These are phyloP conservation scores for Pocillopora grandis DNA, from an alignment of 92 coral and sea anemone genomes.

Conservation along the genomic window DNA sequence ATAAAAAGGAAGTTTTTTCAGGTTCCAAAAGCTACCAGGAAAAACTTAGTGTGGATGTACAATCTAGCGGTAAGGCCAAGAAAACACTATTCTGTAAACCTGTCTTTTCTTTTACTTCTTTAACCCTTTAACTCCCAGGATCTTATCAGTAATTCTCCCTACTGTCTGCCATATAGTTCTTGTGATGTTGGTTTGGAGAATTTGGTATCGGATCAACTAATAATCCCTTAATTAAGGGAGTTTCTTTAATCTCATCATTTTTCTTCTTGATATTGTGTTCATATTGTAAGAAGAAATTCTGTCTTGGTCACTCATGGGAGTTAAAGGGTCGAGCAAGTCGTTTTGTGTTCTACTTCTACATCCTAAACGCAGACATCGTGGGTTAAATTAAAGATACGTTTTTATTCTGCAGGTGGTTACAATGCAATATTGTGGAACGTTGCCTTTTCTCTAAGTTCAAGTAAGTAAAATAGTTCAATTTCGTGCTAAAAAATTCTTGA, in stretches of 20 bases:
- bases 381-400: not conserved
- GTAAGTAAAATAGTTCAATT: not conserved
- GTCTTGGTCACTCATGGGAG: too few relatives aligned
- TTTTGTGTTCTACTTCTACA: not conserved
- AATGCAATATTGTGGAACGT: not conserved
- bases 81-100: not conserved
- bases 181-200: too few relatives aligned
- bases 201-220: too few relatives aligned
- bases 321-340: not conserved
- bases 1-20: not conserved
- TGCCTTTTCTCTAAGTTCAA: constrained; percentile 25
- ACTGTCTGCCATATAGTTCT: too few relatives aligned
- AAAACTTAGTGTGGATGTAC: not conserved
- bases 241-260: too few relatives aligned
- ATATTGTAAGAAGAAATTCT: too few relatives aligned
- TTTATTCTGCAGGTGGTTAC: constrained; percentile 16
- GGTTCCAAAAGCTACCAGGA: not conserved
- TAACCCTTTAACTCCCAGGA: too few relatives aligned
- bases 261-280: too few relatives aligned
- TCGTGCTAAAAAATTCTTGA: not conserved
- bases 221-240: too few relatives aligned
- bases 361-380: not conserved
- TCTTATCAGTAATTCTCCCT: too few relatives aligned
- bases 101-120: too few relatives aligned
- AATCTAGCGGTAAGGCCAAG: too few relatives aligned